Base-by-base conservation (phyloP, 2,113 vertebrate species). In the Syrmaticus mikado region DNA sequence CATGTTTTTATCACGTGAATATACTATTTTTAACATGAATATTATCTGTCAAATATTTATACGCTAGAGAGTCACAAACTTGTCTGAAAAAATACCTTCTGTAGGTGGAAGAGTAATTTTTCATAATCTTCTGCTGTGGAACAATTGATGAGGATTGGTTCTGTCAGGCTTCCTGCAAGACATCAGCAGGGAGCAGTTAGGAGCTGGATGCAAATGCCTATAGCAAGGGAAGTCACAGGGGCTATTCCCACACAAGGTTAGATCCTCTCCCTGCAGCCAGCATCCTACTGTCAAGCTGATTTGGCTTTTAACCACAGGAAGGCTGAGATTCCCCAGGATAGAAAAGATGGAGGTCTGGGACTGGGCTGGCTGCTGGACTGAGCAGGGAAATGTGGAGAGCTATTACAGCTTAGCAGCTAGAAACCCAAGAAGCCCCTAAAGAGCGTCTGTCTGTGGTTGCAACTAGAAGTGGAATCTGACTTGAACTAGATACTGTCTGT, bases 101-200 rank as follows among this genome's bases (percentile, higher is more conserved):
- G 98, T 79, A 98, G 90, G 27, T 98, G 97, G 87, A 98, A 98
- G 64, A 98, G 97, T 98, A 97, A 98, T 92, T 87, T 97, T 86
- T 98, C 97, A 65, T 98, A 98, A 87, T 98, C 98, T 71, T 98
- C 97, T 82, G 95, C 92, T 80, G 94, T 94, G 70, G 92, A 93
- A 78, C 98, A 99, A 9, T 95, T 97, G 41, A 98, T 94, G 58
- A 98, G 92, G 92, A 98, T 95, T 8, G 98, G 97, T 82, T 98
- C 98, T 97, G 98, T 89, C 85, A 98, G 89, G 34, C 98, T 98
- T 80, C 98, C 98, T 98, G 83, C 98, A 98, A 98, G 71, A 61
- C 38, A 82, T 38, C 1, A 72, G 55, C 67, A 71, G 45, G 38
- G 48, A 52, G 32, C 18, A 22, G 30, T 27, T 34, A 38, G 57